These are phyloP conservation scores for Corythornis vintsioides DNA, from an alignment of 2,113 vertebrate species.

Conservation along the genomic window DNA sequence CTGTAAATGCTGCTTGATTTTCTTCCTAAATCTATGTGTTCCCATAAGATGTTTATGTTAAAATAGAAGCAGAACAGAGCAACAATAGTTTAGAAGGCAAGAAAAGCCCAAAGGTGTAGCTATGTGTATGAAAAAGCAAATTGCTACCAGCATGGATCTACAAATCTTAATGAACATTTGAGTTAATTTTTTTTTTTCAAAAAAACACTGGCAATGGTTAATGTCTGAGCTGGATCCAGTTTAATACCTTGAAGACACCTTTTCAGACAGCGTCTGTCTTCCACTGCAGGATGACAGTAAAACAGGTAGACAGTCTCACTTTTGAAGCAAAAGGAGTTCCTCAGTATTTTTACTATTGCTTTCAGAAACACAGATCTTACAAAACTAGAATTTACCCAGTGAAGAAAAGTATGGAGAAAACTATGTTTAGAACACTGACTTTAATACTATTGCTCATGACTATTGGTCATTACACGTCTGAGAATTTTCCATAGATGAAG, in stretches of 20 bases:
- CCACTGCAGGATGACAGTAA: constrained; percentile 48
- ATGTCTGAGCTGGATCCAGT: constrained; percentile 34
- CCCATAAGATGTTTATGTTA: neutral
- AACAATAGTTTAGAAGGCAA: neutral
- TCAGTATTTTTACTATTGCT: neutral
- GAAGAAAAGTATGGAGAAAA: neutral
- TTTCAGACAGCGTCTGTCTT: constrained; percentile 71
- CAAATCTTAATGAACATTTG: neutral
- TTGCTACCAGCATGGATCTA: neutral
- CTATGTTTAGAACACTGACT: neutral
- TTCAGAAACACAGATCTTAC: neutral
- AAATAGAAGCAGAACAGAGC: neutral
- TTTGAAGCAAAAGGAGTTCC: constrained; percentile 3
- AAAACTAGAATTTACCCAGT: neutral
- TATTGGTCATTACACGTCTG: neutral
- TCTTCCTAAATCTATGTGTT: neutral
- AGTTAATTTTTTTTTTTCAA: neutral
- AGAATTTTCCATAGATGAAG: neutral
- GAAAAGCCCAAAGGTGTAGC: neutral
- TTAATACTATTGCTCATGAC: neutral
- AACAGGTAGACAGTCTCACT: constrained; percentile 57
- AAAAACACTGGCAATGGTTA: constrained; percentile 8
- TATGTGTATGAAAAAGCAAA: neutral
- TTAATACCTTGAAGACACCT: constrained; percentile 57
- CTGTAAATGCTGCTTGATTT: neutral